Evolutionary conservation across 2,888 invertebrate species (phyloP), one percentile per base, ranked within the genome.

Genomic region (Noctua comes): DNA sequence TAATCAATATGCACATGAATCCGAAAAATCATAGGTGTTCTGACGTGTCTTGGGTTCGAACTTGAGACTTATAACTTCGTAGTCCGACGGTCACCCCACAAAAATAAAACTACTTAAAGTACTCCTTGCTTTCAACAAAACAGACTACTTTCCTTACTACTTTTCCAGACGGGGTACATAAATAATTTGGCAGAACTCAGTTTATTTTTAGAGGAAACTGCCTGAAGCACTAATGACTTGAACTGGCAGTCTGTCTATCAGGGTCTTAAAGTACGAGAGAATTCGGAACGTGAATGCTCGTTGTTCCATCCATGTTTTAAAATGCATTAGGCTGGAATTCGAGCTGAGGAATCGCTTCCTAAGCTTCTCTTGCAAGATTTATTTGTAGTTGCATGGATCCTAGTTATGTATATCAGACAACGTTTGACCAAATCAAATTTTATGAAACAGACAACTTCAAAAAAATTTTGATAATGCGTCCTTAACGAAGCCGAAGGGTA

Each of bases 181-280:
- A 81, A 86, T 69, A 80, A 86, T 88, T 87, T 68, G 76, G 76
- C 62, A 71, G 68, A 82, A 80, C 76, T 79, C 31, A 68, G 73
- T 83, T 76, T 84, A 82, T 87, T 88, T 87, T 81, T 66, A 69
- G 68, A 69, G 79, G 24, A 72, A 76, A 69, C 59, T 65, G 69
- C 71, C 62, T 59, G 79, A 68, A 81, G 31, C 79, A 74, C 89
- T 89, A 89, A 89, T 87, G 83, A 86, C 73, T 71, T 31, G 57
- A 79, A 74, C 82, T 57, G 68, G 69, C 70, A 62, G 68, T 43
- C 86, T 76, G 84, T 80, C 84, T 77, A 43, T 88, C 74, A 68
- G 24, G n/a, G 62, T n/a, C 73, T 79, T 79, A 75, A 79, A 36
- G 54, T 64, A 64, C 48, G 21, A 59, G 40, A 57, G 68, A 74